Base-by-base conservation (phyloP, 2,113 vertebrate species). In the Hoplias malabaricus region DNA sequence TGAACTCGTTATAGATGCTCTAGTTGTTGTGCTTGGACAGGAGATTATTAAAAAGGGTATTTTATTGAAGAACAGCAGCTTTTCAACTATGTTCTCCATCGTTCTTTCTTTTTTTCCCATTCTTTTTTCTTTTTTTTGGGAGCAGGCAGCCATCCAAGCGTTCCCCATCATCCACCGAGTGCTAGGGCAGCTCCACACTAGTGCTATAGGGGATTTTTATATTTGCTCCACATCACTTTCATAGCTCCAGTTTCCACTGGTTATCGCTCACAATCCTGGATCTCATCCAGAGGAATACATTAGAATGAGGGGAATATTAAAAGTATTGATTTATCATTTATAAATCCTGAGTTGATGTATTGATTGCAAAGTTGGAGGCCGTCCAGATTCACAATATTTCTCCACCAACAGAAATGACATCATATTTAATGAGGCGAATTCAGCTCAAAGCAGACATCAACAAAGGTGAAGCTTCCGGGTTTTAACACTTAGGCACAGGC, bases 251-350 rank as follows among this genome's bases (percentile, higher is more conserved):
- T 78, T 69, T 75, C 69, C 48, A 19, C 21, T 4, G 19, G 31
- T 84, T 89, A 76, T 87, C 88, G 72, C 84, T 82, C 77, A 73
- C 73, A 72, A n/a, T n/a, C 29, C 77, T 91, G 89, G 87, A 89
- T 75, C 67, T 31, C 33, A 85, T 90, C 90, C 88, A 86, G 78
- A 33, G 16, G 80, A 93, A 92, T 92, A 85, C 87, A 92, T 94
- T 91, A 92, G 87, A 91, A 91, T 85, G 81, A 86, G 88, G 89
- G n/a, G 93, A 93, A 88, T 92, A 94, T 94, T 90, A 93, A 90
- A 93, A 94, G 83, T 94, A 96, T 96, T 90, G 95, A 96, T 95
- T 95, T 92, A 91, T 92, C 93, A 91, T 95, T 94, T 93, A 89
- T 93, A 93, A 94, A 90, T 88, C 77, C 71, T n/a, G 70, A 90